Evolutionary conservation across 2,797 vertebrate genomes (phyloP), one percentile per base, ranked within the genome.

Genomic region (Muraenolepis orangiensis): DNA sequence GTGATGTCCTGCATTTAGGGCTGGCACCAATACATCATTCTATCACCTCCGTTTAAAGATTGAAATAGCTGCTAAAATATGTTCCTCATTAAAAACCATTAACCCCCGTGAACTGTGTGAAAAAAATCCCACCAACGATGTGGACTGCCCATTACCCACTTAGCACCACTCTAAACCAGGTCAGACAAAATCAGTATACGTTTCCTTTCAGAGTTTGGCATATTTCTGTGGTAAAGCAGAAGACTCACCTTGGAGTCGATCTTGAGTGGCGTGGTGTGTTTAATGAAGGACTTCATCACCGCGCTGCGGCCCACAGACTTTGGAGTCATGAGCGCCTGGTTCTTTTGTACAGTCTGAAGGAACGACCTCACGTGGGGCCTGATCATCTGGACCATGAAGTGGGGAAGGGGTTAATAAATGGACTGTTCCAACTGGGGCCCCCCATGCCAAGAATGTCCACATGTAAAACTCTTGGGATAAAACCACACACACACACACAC

Each of bases 311-410:
- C 91, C 5, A 93, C 76, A 0, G 96, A 95, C 73, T 79, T 88
- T 0, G 97, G 97, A 0, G 97, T 97, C 96, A 95, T 95, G 18
- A 99, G 93, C 82, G 96, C 84, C 86, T 97, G 96, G 88, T 98
- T 99, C 92, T 94, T 97, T 83, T 98, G 97, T 76, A 98, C 97
- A 0, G 96, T 97, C 79, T 98, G 97, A 61, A 98, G 86, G 80
- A 98, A 98, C 0, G 95, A 94, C 73, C 88, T 96, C 92, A 97
- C 95, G 1, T 93, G 74, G 8, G 97, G 97, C 38, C 87, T 94
- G 0, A 95, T 88, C 28, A 92, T 93, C 97, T 99, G 57, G 23
- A 61, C 2, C 0, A 11, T 26, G 36, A 38, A 10, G 36, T 4
- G n/a, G 20, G 18, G n/a, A 1, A 3, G 57, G n/a, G 57, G 23